A percentile compares a stretch with the other conserved stretches of the same genome.
Conservation (phyloP, 2,888 invertebrate species). For the Himalopsyche tibetana region DNA sequence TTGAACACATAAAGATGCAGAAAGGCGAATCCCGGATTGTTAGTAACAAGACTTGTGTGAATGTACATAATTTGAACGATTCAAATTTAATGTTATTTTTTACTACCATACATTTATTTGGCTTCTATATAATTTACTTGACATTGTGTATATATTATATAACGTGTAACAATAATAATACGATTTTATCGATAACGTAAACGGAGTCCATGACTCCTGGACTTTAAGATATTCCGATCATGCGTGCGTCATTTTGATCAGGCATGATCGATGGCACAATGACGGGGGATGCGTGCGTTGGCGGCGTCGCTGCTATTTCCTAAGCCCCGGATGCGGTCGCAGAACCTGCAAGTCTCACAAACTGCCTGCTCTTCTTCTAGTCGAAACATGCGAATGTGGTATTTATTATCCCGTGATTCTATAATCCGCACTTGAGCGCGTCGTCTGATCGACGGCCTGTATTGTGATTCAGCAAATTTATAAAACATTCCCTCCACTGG, state of each 20-base stretch:
- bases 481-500: no score
- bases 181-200: background rate
- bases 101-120: no score
- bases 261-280: slow-evolving; percentile 60
- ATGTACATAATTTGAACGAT: no score
- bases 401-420: background rate
- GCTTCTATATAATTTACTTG: no score
- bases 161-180: no score
- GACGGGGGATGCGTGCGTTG: slow-evolving; percentile 49
- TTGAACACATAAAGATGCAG: no score
- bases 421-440: background rate
- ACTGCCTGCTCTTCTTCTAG: background rate
- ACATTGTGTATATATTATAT: no score
- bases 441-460: background rate
- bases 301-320: slow-evolving; percentile 37
- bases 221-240: slow-evolving; percentile 54
- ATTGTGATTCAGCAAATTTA: background rate
- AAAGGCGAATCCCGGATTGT: no score
- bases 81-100: no score
- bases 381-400: background rate
- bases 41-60: no score
- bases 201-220: slow-evolving; percentile 9
- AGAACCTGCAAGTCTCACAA: slow-evolving; percentile 12
- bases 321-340: slow-evolving; percentile 44
- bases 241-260: slow-evolving; percentile 58